These are phyloP conservation scores for Heliconius aoede DNA, from an alignment of 2,888 invertebrate species.

Conservation along the genomic window DNA sequence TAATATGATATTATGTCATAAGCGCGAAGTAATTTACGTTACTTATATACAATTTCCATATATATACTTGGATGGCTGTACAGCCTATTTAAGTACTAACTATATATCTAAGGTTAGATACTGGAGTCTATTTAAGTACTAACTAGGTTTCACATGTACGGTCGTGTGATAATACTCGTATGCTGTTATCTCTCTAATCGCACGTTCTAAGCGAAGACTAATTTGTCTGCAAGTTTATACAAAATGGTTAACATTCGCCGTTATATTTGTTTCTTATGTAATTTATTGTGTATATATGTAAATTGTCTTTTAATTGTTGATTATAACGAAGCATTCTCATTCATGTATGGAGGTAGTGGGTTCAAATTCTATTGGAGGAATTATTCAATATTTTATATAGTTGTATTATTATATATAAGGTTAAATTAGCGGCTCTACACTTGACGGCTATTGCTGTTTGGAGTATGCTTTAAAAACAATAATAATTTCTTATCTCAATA, in stretches of 20 bases:
- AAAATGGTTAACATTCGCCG: background rate
- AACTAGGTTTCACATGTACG: slow-evolving; percentile 25
- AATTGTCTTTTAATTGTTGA: too few relatives aligned
- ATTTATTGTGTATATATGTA: too few relatives aligned
- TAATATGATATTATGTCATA: slow-evolving; percentile 13
- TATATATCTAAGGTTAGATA: too few relatives aligned
- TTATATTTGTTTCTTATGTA: background rate
- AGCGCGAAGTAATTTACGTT: slow-evolving; percentile 9
- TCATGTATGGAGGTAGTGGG: too few relatives aligned
- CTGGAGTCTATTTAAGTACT: slow-evolving; percentile 18
- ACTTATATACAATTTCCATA: slow-evolving; percentile 11
- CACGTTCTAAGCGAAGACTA: slow-evolving; percentile 24
- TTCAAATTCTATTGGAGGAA: too few relatives aligned
- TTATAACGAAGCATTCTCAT: too few relatives aligned
- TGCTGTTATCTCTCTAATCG: slow-evolving; percentile 28
- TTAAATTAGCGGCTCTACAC: too few relatives aligned
- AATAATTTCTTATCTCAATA: too few relatives aligned
- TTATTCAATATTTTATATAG: too few relatives aligned
- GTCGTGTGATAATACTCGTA: slow-evolving; percentile 26
- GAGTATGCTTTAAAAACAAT: too few relatives aligned
- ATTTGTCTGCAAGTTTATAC: slow-evolving; percentile 20
- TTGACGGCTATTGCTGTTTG: too few relatives aligned
- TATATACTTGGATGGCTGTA: background rate
- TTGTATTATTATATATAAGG: too few relatives aligned
- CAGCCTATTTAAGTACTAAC: slow-evolving; percentile 18